phyloP scores from a whole-genome alignment of 2,888 invertebrate species.

The Pseudolycoriella hygida region DNA sequence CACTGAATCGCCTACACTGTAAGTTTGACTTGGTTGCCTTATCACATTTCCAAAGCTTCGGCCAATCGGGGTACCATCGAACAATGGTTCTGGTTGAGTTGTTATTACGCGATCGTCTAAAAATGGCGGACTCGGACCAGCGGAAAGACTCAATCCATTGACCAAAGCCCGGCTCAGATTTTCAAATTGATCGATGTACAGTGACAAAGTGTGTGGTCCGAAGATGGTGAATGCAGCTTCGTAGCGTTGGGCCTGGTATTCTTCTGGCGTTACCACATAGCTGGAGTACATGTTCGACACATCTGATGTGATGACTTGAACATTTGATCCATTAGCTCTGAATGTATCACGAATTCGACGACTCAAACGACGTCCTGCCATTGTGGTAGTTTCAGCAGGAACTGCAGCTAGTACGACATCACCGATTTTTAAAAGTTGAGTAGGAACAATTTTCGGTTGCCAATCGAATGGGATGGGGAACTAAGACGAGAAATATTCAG shows the following conservation, averaged over 20 bases:
- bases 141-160: slow-evolving; percentile 21
- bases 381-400: slow-evolving; percentile 90
- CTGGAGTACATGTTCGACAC: slow-evolving; percentile 78
- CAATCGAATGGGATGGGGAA: slow-evolving; percentile 66
- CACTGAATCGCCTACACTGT: slow-evolving; percentile 50
- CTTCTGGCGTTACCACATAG: slow-evolving; percentile 81
- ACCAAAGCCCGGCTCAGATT: slow-evolving; percentile 44
- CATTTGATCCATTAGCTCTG: slow-evolving; percentile 26
- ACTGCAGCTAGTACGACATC: slow-evolving; percentile 58
- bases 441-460: slow-evolving; percentile 74
- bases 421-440: slow-evolving; percentile 62
- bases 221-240: slow-evolving; percentile 89
- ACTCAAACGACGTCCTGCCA: slow-evolving; percentile 68
- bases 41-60: slow-evolving; percentile 58
- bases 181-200: slow-evolving; percentile 61
- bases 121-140: slow-evolving; percentile 55
- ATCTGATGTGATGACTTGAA: slow-evolving; percentile 62
- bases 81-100: slow-evolving; percentile 58
- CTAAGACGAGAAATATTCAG: too few species aligned
- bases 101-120: slow-evolving; percentile 53
- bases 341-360: slow-evolving; percentile 29
- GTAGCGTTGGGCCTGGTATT: slow-evolving; percentile 76
- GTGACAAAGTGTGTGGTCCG: slow-evolving; percentile 75
- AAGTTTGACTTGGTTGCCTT: slow-evolving; percentile 42
- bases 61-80: slow-evolving; percentile 59